A percentile compares a stretch with the other conserved stretches of the same genome.
Conservation (phyloP, 2,797 vertebrate species). For the Sparidentex hasta region DNA sequence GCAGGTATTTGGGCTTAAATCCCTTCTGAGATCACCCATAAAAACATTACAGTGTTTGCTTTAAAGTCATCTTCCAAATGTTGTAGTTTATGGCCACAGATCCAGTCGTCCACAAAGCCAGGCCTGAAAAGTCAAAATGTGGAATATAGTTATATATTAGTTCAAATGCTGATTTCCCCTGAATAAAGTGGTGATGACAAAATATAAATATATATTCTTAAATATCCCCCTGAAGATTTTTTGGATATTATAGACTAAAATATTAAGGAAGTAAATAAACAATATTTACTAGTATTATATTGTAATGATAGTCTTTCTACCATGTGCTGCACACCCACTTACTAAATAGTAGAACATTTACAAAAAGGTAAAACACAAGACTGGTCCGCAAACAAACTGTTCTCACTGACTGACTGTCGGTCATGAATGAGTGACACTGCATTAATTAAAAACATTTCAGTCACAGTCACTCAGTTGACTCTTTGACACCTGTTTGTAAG, state of each 20-base stretch:
- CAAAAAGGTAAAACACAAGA: background rate
- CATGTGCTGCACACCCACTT: background rate
- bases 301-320: background rate
- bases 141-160: too few relatives aligned
- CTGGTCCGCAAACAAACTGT: too few relatives aligned
- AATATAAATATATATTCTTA: too few relatives aligned
- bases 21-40: background rate
- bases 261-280: too few relatives aligned
- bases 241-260: too few relatives aligned
- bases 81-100: background rate
- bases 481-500: background rate
- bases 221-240: too few relatives aligned
- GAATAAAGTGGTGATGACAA: too few relatives aligned
- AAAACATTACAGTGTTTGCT: background rate
- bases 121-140: too few relatives aligned
- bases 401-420: background rate
- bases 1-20: background rate
- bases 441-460: background rate
- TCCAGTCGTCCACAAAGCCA: background rate
- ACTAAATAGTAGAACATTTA: background rate
- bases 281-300: background rate
- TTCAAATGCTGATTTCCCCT: background rate
- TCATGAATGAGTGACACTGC: background rate
- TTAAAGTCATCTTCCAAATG: background rate
- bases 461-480: background rate